Base-by-base conservation (phyloP, 2,888 invertebrate genomes). In the Leptopilina syphax region DNA sequence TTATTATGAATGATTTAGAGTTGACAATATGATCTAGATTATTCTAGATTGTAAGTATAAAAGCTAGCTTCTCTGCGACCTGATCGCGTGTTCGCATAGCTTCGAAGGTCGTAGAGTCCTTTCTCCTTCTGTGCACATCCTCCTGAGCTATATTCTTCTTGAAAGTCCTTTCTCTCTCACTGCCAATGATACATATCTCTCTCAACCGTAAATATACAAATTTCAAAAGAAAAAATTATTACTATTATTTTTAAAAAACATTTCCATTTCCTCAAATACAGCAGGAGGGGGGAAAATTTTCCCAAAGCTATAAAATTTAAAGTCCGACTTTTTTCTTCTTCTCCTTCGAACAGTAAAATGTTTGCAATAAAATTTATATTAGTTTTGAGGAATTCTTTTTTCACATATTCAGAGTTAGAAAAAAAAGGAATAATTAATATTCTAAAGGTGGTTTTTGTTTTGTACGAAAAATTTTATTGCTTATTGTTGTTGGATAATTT, bases 81-180 rank as follows among this genome's bases (percentile, higher is more conserved):
- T 47, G 67, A 44, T 67, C 67, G 67, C 47, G 18, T 67, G 73
- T n/a, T 73, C 73, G 57, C 73, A 60, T 73, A 34, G 57, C 73
- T 57, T 27, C 73, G 73, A 73, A 57, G 73, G 41, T 73, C 57
- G 57, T 9, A 60, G 73, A 73, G 41, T 73, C 73, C 73, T 73
- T 73, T 73, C 73, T 73, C 73, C 73, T 57, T 73, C 57, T 60
- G 73, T 60, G 73, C 5, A 54, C 73, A 73, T 73, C 73, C 73
- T 73, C 57, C 73, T 73, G 57, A 73, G 57, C 73, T n/a, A 60
- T 73, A 60, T 73, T 73, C 73, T 34, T 41, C 57, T 73, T 34
- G 73, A 73, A 73, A 60, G 73, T 60, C 73, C 57, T 73, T 73
- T 73, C 57, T 73, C 73, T 57, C 57, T 73, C 73, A 1, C 18